Base-by-base conservation (phyloP, 2,888 invertebrate species). In the Lampropteryx suffumata region DNA sequence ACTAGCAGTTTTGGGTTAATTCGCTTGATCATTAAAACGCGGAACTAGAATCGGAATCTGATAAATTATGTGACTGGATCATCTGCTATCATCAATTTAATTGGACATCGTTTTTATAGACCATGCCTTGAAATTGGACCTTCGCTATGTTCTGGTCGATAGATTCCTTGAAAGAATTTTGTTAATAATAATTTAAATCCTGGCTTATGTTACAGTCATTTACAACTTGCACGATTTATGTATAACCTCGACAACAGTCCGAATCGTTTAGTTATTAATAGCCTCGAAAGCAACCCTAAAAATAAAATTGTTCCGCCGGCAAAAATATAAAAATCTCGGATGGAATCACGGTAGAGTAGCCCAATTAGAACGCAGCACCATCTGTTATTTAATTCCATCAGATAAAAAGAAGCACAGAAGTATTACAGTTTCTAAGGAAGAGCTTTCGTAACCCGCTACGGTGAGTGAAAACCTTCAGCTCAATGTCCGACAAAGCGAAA, bases 331-430 rank as follows among this genome's bases (percentile, higher is more conserved):
- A 52, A 56, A 60, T 50, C 21, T 50, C 42, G 48, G 54, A 46
- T 59, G 66, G 67, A 66, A 62, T 51, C 52, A 68, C 57, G 67
- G 63, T 52, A 66, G 55, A 67, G 53, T 49, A 59, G 48, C 29
- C 53, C 55, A 62, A 67, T 70, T 73, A 65, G 59, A 39, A 42
- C 46, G 46, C 52, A 58, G 46, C 50, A 35, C 55, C 40, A 42
- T 56, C 53, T 56, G 47, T 64, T 73, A 76, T 82, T 79, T 78
- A 76, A 69, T 57, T 61, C 62, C 55, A 79, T 76, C 73, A 65
- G 76, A 79, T 76, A 68, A 70, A 70, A 63, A 57, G 65, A 71
- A 69, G 70, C 11, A 26, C 40, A n/a, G 44, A 34, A 33, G 12
- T 29, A 41, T 10, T 8, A 14, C 9, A 26, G 27, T 36, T 41